A percentile compares a stretch with the other conserved stretches of the same genome.
phyloP scores from a whole-genome alignment of 2,797 vertebrate species.

The Lacerta agilis region DNA sequence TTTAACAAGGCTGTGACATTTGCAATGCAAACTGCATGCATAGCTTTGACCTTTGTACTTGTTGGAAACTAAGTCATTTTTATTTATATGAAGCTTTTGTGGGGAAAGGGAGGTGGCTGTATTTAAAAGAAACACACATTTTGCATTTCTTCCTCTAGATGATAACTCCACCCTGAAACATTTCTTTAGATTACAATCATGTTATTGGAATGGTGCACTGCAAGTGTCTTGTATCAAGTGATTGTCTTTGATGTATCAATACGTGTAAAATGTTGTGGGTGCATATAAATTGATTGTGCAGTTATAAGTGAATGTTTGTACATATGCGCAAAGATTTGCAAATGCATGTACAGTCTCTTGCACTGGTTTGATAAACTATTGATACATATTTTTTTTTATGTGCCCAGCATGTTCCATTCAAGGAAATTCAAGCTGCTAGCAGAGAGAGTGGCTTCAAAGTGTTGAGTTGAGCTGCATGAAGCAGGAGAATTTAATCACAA shows the following conservation, averaged over 20 bases:
- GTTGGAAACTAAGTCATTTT: conserved; percentile 46
- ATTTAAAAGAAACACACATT: neutral
- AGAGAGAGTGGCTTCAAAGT: conserved; percentile 34
- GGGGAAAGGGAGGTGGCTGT: conserved; percentile 6
- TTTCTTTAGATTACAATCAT: neutral
- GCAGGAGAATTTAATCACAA: conserved; percentile 26
- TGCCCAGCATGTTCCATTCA: conserved; percentile 2
- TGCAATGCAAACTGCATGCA: conserved; percentile 43
- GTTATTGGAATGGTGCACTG: neutral
- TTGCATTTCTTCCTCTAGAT: neutral
- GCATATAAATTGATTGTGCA: neutral
- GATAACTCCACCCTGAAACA: neutral
- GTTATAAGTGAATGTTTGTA: neutral
- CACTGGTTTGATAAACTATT: neutral
- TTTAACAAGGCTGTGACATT: conserved; percentile 45
- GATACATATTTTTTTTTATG: neutral
- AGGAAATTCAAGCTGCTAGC: neutral
- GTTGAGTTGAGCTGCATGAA: conserved; percentile 28
- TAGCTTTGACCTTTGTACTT: conserved; percentile 58
- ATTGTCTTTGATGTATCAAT: neutral
- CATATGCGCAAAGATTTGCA: neutral
- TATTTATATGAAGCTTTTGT: conserved; percentile 42
- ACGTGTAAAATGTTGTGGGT: neutral
- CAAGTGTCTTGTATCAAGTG: too few species aligned
- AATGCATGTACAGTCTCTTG: neutral